Base-by-base conservation (phyloP, 1,140 invertebrate species). In the Meteorus sp. region DNA sequence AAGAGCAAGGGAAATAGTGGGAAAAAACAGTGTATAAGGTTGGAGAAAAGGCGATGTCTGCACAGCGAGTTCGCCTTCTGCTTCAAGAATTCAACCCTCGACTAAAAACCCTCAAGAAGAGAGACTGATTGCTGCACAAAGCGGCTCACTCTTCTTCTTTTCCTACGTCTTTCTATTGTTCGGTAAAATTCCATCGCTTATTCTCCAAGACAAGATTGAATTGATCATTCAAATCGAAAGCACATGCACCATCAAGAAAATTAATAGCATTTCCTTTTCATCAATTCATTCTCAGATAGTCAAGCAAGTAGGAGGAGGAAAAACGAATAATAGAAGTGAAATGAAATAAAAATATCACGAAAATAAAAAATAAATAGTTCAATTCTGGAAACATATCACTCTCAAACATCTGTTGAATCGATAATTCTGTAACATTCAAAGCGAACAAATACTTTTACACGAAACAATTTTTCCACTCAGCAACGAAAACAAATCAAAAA, bases 41-140 rank as follows among this genome's bases (percentile, higher is more conserved):
- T 1, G 9, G 22, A 23, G 3, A 35, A 20, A 15, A 51, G 25
- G 35, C 2, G 25, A 51, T 33, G 35, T 35, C n/a, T n/a, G n/a
- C n/a, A n/a, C n/a, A n/a, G n/a, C n/a, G n/a, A 17, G 47, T 37
- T 43, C 17, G 22, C 37, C 52, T 43, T 55, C 25, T 37, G 37
- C 52, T 23, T 55, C 22, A 55, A 55, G 52, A 44, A 55, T 55
- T 55, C 39, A 39, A 27, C 37, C 31, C 19, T 44, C 11, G n/a
- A 43, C 39, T 55, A 37, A 55, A 55, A 55, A 43, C 11, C 37
- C 23, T 39, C 37, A 44, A 2, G 6, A 35, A 25, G 27, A 39
- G 17, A 53, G 37, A 55, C 37, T 55, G 37, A 55, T 55, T 55
- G 37, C 52, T 31, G 35, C 22, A 55, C 52, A 55, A 55, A 55